phyloP scores from a whole-genome alignment of 2,797 vertebrate genomes.

The Poeciliopsis infans region DNA sequence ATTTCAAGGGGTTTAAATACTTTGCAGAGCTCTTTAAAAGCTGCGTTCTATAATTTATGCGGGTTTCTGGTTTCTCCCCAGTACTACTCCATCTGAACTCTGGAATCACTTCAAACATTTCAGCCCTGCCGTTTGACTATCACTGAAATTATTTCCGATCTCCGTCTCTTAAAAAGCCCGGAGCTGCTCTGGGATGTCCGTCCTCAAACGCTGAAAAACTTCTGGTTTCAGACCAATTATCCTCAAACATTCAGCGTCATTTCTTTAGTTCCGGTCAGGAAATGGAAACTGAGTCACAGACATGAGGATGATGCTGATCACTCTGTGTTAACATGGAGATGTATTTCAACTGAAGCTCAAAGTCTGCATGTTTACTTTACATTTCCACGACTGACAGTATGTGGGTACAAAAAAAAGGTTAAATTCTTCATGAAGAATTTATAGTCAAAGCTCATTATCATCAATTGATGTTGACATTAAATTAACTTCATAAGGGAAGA shows the following conservation, averaged over 20 bases:
- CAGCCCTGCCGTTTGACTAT: not conserved
- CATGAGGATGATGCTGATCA: not conserved
- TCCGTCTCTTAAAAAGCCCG: not conserved
- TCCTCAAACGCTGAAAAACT: not conserved
- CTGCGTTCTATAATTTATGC: not conserved
- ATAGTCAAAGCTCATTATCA: not conserved
- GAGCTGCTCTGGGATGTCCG: not conserved
- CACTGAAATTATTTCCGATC: constrained; percentile 1
- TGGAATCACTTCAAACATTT: not conserved
- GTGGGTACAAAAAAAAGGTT: not conserved
- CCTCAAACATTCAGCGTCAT: not conserved
- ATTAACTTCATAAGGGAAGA: not conserved
- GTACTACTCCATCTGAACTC: not conserved
- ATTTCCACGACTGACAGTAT: not conserved
- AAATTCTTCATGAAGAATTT: not conserved
- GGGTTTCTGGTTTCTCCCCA: not conserved
- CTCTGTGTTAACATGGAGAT: not conserved
- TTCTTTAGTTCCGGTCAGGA: not conserved
- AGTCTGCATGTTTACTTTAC: not conserved
- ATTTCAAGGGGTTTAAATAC: not conserved
- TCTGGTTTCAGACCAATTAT: constrained; percentile 3
- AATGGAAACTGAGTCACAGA: not conserved
- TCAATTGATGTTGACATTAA: not conserved
- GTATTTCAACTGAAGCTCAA: not conserved
- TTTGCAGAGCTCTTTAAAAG: not conserved